Conservation (phyloP, 2,797 vertebrate species). For the Spondyliosoma cantharus region DNA sequence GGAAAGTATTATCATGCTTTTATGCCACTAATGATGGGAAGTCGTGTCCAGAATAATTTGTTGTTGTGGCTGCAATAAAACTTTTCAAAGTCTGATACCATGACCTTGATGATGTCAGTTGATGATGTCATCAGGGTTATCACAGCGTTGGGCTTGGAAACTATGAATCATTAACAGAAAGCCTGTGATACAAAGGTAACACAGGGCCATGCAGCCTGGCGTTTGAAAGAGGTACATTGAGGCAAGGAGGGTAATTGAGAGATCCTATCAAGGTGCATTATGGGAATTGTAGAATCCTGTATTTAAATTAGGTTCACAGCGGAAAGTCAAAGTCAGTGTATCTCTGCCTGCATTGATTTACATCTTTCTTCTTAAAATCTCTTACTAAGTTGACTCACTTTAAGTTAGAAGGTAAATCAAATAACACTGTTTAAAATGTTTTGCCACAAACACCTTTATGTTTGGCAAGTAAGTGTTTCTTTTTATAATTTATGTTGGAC, state of each 20-base stretch:
- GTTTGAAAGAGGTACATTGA: too few species aligned
- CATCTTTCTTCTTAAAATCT: neutral
- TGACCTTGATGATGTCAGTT: too few species aligned
- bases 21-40: too few species aligned
- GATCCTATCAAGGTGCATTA: neutral
- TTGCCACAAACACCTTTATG: too few species aligned
- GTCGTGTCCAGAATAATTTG: too few species aligned
- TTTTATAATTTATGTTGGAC: neutral
- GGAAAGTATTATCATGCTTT: too few species aligned
- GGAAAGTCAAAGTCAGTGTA: neutral
- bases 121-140: too few species aligned
- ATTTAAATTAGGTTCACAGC: neutral
- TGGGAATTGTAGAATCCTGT: constrained; percentile 5
- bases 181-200: neutral
- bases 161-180: neutral
- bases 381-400: neutral
- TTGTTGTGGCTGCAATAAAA: too few species aligned
- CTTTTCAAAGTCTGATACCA: too few species aligned
- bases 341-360: neutral
- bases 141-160: too few species aligned
- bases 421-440: too few species aligned
- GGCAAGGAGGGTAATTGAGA: neutral
- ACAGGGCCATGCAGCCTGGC: neutral
- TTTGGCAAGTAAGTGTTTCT: neutral
- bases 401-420: too few species aligned